Conservation (phyloP, 2,888 invertebrate genomes). For the Eumerus sabulonum region DNA sequence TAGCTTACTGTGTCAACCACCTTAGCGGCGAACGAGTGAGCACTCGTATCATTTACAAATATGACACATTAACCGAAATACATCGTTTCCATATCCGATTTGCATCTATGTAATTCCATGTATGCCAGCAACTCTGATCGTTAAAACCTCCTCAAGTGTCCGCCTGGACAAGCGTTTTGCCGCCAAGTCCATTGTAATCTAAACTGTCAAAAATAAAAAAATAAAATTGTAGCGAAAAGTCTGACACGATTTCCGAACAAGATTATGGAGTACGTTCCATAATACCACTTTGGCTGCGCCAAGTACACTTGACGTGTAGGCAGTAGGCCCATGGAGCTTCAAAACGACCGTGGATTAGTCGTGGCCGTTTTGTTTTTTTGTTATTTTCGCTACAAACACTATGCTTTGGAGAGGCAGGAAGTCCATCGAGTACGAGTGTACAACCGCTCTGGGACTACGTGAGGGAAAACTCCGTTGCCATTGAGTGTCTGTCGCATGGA, state of each 20-base stretch:
- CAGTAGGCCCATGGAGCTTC: conserved; percentile 24
- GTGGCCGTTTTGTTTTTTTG: conserved; percentile 16
- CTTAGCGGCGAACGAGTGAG: conserved; percentile 5
- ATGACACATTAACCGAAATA: conserved; percentile 64
- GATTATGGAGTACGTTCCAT: conserved; percentile 48
- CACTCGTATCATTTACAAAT: conserved; percentile 39
- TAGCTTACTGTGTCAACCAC: conserved; percentile 53
- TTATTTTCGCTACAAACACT: conserved; percentile 18
- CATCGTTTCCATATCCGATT: conserved; percentile 31
- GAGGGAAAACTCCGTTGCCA: conserved; percentile 50
- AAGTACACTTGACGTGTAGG: neutral
- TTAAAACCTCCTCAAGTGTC: too few species aligned
- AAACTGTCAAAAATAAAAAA: conserved; percentile 39
- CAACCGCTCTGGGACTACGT: conserved; percentile 31
- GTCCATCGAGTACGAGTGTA: conserved; percentile 13
- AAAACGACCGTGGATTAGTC: neutral
- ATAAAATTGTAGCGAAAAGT: conserved; percentile 32
- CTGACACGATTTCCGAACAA: conserved; percentile 58
- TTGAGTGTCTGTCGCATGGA: conserved; percentile 37
- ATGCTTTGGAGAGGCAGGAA: conserved; percentile 50
- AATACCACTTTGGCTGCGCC: too few species aligned
- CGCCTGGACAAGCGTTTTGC: too few species aligned
- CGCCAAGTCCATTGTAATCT: conserved; percentile 24
- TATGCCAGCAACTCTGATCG: too few species aligned
- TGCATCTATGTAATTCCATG: conserved; percentile 27